Percentiles rank a stretch among this genome's conserved stretches.
These are phyloP conservation scores for Cinclus mexicanus DNA, from an alignment of 2,113 vertebrate species.

Conservation along the genomic window DNA sequence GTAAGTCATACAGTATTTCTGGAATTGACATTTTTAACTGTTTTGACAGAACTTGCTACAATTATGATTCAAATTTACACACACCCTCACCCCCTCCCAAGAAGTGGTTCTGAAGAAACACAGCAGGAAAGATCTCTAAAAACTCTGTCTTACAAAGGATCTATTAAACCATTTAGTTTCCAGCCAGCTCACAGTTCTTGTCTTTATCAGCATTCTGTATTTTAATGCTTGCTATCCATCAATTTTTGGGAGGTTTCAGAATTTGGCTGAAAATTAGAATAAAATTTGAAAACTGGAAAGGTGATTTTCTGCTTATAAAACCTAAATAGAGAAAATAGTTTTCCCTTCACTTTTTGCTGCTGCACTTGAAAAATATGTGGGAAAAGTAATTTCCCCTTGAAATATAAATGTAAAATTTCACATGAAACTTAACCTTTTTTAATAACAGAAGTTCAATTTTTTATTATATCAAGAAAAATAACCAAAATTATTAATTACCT, in stretches of 20 bases:
- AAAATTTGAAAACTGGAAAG: neutral
- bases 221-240: neutral
- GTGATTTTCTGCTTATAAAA: neutral
- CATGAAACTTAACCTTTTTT: neutral
- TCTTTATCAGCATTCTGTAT: neutral
- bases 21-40: neutral
- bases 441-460: neutral
- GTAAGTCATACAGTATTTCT: neutral
- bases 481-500: neutral
- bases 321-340: neutral
- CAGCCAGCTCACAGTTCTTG: neutral
- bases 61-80: neutral
- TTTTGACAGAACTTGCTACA: neutral
- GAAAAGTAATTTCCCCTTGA: neutral
- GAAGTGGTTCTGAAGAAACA: neutral
- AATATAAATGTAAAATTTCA: neutral
- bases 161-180: neutral
- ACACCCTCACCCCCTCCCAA: fast-evolving
- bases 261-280: neutral
- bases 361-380: neutral
- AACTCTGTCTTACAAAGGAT: neutral
- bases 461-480: neutral
- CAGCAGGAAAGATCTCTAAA: neutral
- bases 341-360: neutral
- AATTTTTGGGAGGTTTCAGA: neutral